Conservation (phyloP, 2,113 vertebrate species). For the Gila orcuttii region DNA sequence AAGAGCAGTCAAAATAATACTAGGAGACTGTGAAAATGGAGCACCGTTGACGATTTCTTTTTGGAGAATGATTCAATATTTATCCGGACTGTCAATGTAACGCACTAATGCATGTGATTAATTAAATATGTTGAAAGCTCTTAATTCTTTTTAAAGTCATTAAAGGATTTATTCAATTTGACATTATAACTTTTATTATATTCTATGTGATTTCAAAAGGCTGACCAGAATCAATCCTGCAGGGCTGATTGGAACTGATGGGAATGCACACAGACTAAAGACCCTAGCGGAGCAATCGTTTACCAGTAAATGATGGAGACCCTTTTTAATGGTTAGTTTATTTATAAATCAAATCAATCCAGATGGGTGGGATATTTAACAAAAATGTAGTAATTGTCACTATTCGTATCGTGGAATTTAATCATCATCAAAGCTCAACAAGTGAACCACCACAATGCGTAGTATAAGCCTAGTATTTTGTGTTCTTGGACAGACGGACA, state of each 20-base stretch:
- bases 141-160: not conserved
- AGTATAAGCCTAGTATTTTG: not conserved
- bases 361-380: not conserved
- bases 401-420: not conserved
- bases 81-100: not conserved
- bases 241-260: not conserved
- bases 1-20: slow-evolving; percentile 6
- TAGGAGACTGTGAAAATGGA: slow-evolving; percentile 4
- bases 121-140: not conserved
- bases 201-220: slow-evolving; percentile 10
- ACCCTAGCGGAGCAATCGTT: not conserved
- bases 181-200: not conserved
- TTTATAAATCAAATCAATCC: not conserved
- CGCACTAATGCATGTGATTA: not conserved
- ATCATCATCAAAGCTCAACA: not conserved
- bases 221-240: not conserved
- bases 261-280: not conserved
- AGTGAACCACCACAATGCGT: not conserved
- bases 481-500: not conserved
- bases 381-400: not conserved
- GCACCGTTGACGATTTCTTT: no score
- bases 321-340: not conserved
- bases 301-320: not conserved
- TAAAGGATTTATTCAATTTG: slow-evolving; percentile 1
- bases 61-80: not conserved